phyloP scores from a whole-genome alignment of 2,888 invertebrate species.

The Coelinius sp. region DNA sequence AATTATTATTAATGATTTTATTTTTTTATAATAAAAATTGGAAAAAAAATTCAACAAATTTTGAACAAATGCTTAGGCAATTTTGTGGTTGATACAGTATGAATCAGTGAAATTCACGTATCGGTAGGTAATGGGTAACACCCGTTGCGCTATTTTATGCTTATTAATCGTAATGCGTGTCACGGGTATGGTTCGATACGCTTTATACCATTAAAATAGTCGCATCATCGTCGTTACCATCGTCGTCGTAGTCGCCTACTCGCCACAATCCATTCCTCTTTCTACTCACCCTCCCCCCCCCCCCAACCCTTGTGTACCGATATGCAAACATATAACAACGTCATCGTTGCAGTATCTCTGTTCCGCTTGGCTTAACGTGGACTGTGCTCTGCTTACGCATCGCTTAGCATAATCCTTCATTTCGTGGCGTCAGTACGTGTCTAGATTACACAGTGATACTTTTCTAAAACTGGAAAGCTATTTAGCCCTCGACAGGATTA shows the following conservation, averaged over 20 bases:
- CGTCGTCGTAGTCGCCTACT: constrained; percentile 13
- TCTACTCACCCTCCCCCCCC: background rate
- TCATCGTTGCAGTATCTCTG: constrained; percentile 67
- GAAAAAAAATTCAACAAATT: no score
- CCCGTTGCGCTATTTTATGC: constrained; percentile 57
- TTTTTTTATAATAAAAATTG: no score
- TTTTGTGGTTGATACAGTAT: background rate
- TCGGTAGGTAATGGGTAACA: constrained; percentile 24
- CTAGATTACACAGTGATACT: constrained; percentile 63
- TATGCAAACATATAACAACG: constrained; percentile 55
- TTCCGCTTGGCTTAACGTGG: constrained; percentile 65
- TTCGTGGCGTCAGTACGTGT: constrained; percentile 53
- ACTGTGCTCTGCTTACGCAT: constrained; percentile 68
- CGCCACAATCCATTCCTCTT: constrained; percentile 8
- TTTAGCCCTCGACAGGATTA: background rate
- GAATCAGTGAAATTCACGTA: constrained; percentile 23
- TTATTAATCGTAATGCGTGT: constrained; percentile 62
- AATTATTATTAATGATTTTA: no score
- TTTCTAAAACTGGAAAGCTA: constrained; percentile 46
- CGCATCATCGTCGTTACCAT: constrained; percentile 23
- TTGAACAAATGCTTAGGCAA: background rate
- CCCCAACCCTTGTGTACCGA: background rate
- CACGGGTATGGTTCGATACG: constrained; percentile 44
- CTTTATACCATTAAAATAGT: constrained; percentile 47
- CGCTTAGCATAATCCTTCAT: constrained; percentile 67